Base-by-base conservation (phyloP, 2,797 vertebrate species). In the Rhabdophis nuchalis region DNA sequence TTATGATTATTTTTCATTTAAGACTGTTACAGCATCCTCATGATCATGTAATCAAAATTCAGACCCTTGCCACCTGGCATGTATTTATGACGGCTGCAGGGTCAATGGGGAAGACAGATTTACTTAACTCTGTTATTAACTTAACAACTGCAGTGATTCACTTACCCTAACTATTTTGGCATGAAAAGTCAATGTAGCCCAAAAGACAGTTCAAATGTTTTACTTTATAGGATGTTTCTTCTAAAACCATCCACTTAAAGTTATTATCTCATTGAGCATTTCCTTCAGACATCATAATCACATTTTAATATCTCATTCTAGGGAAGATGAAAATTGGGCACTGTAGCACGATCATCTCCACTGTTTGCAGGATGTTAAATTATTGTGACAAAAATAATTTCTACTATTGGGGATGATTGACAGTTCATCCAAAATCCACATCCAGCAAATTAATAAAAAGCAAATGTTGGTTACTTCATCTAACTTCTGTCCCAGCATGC, bases 121-220 rank as follows among this genome's bases (percentile, higher is more conserved):
- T 54, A 54, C 27, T 54, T 46, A 86, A 86, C 20, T 13, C 0
- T 86, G 27, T 86, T 54, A n/a, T 53, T 86, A 27, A 46, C 23
- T 86, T 53, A 86, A 86, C 50, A 52, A 25, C 1, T 86, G 12
- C 23, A n/a, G 12, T 53, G 25, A 86, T 86, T 53, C 41, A 86
- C 23, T 52, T 50, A n/a, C n/a, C n/a, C n/a, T n/a, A 27, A 50
- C 27, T 1, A 46, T 12, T n/a, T 27, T n/a, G 85, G 85, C 29
- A 96, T 77, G 18, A 95, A 94, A 92, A 89, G 94, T 94, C 52
- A 88, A 93, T 56, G 89, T 93, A 88, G 94, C 36, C 90, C 95
- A 96, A 96, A 96, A 95, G 95, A 86, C 23, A 68, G 91, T 14
- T 29, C 36, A 82, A 95, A 56, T 90, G 20, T 46, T 90, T 72